Evolutionary conservation across 1,140 invertebrate genomes (phyloP).

Genomic region (Brachionus sp.): DNA sequence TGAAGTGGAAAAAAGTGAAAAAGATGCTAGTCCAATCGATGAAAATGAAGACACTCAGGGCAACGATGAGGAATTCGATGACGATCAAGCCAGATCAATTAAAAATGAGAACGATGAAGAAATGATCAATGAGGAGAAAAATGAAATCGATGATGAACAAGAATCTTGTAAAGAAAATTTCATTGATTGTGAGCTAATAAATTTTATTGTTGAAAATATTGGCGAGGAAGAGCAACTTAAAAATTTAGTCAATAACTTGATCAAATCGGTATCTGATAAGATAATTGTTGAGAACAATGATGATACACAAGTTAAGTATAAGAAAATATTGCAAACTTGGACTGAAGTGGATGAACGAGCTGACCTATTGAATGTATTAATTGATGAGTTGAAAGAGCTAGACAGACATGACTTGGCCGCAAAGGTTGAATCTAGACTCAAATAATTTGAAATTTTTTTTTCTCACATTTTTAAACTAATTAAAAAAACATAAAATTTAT

Average conservation of each 20-base stretch:
- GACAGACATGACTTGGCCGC: not conserved
- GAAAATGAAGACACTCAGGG: constrained; percentile 13
- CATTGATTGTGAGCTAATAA: constrained; percentile 6
- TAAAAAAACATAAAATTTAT: not conserved
- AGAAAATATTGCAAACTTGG: constrained; percentile 36
- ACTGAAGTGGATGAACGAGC: constrained; percentile 5
- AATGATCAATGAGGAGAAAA: not conserved
- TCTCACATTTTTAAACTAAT: not conserved
- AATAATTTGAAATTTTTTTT: no score
- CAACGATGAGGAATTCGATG: constrained; percentile 21
- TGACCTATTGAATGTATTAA: not conserved
- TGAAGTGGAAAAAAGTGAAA: not conserved
- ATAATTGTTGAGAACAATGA: not conserved
- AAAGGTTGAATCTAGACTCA: not conserved
- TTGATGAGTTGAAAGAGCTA: not conserved
- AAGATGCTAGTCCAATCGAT: not conserved
- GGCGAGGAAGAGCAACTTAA: not conserved
- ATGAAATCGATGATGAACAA: not conserved
- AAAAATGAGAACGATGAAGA: constrained; percentile 7
- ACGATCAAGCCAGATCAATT: constrained; percentile 3
- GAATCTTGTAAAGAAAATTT: not conserved
- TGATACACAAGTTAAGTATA: not conserved
- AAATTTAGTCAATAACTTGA: not conserved
- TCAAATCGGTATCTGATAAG: not conserved
- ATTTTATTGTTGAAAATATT: constrained; percentile 7